Conservation (phyloP, 2,113 vertebrate genomes). For the Paradoxurus hermaphroditus region DNA sequence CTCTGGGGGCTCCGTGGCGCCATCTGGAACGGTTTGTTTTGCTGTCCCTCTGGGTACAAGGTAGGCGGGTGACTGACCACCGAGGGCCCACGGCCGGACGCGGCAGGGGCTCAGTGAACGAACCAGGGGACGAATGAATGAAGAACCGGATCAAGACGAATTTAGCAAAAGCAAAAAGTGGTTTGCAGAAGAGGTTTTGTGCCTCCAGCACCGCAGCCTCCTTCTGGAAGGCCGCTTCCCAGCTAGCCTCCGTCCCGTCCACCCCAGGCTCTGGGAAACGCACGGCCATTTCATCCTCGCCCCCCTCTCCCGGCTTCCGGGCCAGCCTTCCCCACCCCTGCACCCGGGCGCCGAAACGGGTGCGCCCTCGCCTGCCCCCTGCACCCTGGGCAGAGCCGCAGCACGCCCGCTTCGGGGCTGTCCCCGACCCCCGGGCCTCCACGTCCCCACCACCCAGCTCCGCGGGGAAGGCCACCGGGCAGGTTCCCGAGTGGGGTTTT, state of each 20-base stretch:
- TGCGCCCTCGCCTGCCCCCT: not conserved
- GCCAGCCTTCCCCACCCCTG: not conserved
- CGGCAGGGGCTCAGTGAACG: rapidly evolving
- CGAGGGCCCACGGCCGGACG: not conserved
- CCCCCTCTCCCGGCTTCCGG: not conserved
- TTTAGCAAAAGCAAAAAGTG: not conserved
- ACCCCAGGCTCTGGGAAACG: not conserved
- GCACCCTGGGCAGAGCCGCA: not conserved
- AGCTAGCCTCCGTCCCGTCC: not conserved
- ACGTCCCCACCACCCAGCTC: not conserved
- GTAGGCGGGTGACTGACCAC: rapidly evolving
- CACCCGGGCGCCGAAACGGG: rapidly evolving
- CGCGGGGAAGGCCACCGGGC: too few relatives aligned
- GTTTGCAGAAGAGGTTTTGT: not conserved
- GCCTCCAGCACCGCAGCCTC: rapidly evolving
- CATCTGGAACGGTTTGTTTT: not conserved
- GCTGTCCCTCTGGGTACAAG: not conserved
- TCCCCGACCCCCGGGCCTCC: too few relatives aligned
- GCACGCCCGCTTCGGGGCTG: not conserved
- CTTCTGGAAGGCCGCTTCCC: rapidly evolving
- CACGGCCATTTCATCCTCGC: rapidly evolving
- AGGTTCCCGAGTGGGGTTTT: too few relatives aligned
- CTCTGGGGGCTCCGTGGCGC: not conserved
- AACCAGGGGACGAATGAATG: rapidly evolving
- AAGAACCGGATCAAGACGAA: not conserved